A percentile compares a stretch with the other conserved stretches of the same genome.
phyloP scores from a whole-genome alignment of 2,888 invertebrate genomes.

The Ceramica pisi region DNA sequence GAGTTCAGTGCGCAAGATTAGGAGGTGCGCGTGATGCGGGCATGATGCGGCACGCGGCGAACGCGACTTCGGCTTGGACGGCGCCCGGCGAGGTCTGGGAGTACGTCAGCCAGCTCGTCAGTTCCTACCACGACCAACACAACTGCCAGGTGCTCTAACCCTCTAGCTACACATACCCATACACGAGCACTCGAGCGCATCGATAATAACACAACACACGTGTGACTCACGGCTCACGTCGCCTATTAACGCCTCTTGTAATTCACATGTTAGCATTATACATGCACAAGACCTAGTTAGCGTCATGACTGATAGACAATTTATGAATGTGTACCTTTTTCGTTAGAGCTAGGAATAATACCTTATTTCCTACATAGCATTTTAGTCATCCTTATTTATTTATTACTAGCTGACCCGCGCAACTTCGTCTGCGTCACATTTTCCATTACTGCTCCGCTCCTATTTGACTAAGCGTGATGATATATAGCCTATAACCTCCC shows the following conservation, averaged over 20 bases:
- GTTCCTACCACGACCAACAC: constrained; percentile 91
- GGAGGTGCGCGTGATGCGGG: constrained; percentile 82
- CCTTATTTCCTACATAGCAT: no score
- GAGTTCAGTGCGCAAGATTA: constrained; percentile 47
- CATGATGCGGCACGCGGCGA: constrained; percentile 89
- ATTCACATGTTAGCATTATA: constrained; percentile 80
- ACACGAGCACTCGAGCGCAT: constrained; percentile 70
- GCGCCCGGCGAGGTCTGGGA: constrained; percentile 92
- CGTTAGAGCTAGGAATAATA: not conserved
- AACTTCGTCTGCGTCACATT: no score
- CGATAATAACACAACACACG: constrained; percentile 75
- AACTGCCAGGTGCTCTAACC: constrained; percentile 83
- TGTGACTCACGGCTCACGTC: constrained; percentile 76
- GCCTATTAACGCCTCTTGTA: constrained; percentile 78
- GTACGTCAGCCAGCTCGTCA: constrained; percentile 92
- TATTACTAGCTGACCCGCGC: no score
- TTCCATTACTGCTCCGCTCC: no score
- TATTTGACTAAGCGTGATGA: no score
- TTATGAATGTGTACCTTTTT: constrained; percentile 54
- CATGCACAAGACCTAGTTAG: constrained; percentile 80
- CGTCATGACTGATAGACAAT: constrained; percentile 71
- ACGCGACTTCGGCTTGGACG: constrained; percentile 86
- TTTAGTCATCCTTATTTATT: not conserved
- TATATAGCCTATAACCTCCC: no score
- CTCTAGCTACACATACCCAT: constrained; percentile 46